phyloP scores from a whole-genome alignment of 2,888 invertebrate species.

The Dynastes tityus region DNA sequence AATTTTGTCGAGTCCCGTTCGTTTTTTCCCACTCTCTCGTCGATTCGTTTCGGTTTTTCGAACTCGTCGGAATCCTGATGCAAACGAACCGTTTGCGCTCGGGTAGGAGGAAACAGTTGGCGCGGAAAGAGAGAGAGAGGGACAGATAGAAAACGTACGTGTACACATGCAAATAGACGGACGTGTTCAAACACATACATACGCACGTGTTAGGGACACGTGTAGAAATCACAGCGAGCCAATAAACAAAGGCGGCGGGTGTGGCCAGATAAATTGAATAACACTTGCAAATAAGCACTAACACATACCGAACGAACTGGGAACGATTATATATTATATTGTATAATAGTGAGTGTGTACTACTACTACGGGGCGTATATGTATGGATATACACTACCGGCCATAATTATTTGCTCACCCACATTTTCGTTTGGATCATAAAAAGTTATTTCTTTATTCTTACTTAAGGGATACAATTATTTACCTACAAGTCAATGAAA shows the following conservation, averaged over 20 bases:
- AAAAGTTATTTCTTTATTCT: too few relatives aligned
- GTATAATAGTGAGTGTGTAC: slow-evolving; percentile 64
- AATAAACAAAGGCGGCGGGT: slow-evolving; percentile 70
- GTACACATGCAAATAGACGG: slow-evolving; percentile 37
- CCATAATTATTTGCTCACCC: too few relatives aligned
- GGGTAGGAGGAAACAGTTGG: slow-evolving; percentile 33
- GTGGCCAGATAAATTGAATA: slow-evolving; percentile 72
- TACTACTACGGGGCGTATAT: slow-evolving; percentile 5
- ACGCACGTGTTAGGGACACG: slow-evolving; percentile 55
- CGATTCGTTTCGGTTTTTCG: slow-evolving; percentile 24
- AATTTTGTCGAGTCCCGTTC: slow-evolving; percentile 52
- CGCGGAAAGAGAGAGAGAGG: neutral
- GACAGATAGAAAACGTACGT: slow-evolving; percentile 19
- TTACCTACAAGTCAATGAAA: too few relatives aligned
- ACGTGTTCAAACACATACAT: slow-evolving; percentile 32
- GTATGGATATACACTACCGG: neutral
- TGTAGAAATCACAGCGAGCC: slow-evolving; percentile 69
- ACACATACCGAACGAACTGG: slow-evolving; percentile 48
- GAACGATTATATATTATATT: slow-evolving; percentile 49
- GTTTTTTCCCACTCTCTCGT: slow-evolving; percentile 5
- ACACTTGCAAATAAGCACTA: slow-evolving; percentile 72
- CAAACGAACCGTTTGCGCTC: slow-evolving; percentile 34
- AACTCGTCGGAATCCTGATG: slow-evolving; percentile 32
- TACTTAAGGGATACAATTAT: too few relatives aligned
- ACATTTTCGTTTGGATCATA: too few relatives aligned